phyloP scores from a whole-genome alignment of 2,797 vertebrate genomes.

The Pampus argenteus region DNA sequence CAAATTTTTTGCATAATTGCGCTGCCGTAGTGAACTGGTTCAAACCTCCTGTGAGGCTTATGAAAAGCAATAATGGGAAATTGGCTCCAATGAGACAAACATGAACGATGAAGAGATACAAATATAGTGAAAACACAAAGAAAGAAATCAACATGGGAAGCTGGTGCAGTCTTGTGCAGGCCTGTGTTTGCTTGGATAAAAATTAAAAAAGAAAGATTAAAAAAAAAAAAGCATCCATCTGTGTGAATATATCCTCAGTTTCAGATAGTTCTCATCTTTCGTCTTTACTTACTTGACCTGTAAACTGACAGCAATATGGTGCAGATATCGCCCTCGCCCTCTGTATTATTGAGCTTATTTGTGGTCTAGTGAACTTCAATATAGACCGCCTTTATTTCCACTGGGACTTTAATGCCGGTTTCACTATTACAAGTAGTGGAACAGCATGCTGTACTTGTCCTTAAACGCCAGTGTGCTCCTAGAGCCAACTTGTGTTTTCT shows the following conservation, averaged over 20 bases:
- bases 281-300: slow-evolving; percentile 33
- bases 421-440: slow-evolving; percentile 33
- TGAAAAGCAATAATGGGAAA: slow-evolving; percentile 62
- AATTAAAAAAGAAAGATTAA: neutral
- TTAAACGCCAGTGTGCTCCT: slow-evolving; percentile 15
- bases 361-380: slow-evolving; percentile 50
- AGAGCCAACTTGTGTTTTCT: slow-evolving; percentile 7
- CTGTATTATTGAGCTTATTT: slow-evolving; percentile 59
- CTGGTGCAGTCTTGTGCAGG: slow-evolving; percentile 5
- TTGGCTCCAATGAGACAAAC: slow-evolving; percentile 63
- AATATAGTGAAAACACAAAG: slow-evolving; percentile 31
- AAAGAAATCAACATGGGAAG: slow-evolving; percentile 31
- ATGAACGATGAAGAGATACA: slow-evolving; percentile 54
- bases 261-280: slow-evolving; percentile 12
- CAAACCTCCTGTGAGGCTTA: slow-evolving; percentile 65
- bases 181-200: slow-evolving; percentile 35
- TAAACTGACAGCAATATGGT: slow-evolving; percentile 53
- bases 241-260: slow-evolving; percentile 1
- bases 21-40: slow-evolving; percentile 58
- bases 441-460: slow-evolving; percentile 39
- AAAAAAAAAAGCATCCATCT: neutral
- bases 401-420: slow-evolving; percentile 34
- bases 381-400: slow-evolving; percentile 57
- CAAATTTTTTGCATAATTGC: slow-evolving; percentile 64
- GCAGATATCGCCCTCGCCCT: slow-evolving; percentile 47